Evolutionary conservation across 2,797 vertebrate species (phyloP).

Genomic region (Diceros bicornis): DNA sequence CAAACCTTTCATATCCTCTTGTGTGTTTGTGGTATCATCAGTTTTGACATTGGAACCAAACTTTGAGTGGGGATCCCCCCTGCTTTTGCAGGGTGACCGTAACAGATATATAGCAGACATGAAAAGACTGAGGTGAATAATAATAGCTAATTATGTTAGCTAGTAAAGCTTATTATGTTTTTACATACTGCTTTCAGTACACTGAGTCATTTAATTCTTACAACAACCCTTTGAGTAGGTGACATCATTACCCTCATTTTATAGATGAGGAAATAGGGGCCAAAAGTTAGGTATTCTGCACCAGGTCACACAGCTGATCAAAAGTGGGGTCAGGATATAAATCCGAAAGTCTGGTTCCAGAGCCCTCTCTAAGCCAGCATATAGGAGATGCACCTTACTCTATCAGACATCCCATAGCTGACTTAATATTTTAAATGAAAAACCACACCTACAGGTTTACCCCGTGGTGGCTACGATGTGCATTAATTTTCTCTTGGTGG

Average conservation of each 20-base stretch:
- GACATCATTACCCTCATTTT: conserved; percentile 9
- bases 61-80: neutral
- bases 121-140: neutral
- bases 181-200: neutral
- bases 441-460: neutral
- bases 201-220: neutral
- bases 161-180: conserved; percentile 17
- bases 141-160: neutral
- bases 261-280: neutral
- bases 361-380: neutral
- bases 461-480: neutral
- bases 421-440: conserved; percentile 42
- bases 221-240: neutral
- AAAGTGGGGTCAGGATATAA: conserved; percentile 1
- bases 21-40: neutral
- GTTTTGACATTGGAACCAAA: neutral
- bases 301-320: neutral
- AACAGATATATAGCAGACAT: neutral
- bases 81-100: neutral
- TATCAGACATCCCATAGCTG: neutral
- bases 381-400: neutral
- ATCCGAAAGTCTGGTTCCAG: neutral
- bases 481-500: conserved; percentile 30
- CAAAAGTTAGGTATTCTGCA: conserved; percentile 13
- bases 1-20: neutral